phyloP scores from a whole-genome alignment of 2,797 vertebrate genomes.

The Helicolenus hilgendorfi region DNA sequence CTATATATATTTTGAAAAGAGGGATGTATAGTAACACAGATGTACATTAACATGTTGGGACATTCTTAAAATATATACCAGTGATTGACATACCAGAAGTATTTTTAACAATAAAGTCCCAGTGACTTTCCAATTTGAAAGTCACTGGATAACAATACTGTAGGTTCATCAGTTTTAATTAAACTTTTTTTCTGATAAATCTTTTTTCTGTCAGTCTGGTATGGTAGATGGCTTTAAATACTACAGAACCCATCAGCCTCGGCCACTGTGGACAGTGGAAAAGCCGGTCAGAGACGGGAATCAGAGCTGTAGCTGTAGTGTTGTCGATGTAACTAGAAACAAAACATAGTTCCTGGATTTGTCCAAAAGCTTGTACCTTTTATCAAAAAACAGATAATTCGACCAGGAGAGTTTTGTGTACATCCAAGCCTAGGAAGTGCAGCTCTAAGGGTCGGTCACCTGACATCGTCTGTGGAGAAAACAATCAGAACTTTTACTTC shows the following conservation, averaged over 20 bases:
- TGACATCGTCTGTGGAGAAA: background rate
- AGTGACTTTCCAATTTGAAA: background rate
- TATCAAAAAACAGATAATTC: background rate
- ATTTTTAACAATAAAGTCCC: no score
- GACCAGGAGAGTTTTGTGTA: background rate
- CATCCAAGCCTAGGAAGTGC: background rate
- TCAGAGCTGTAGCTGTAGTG: background rate
- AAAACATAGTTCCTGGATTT: background rate
- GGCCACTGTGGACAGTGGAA: rapidly evolving
- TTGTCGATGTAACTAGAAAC: background rate
- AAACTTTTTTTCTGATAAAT: background rate
- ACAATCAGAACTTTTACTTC: background rate
- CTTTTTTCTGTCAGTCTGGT: background rate
- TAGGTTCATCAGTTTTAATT: background rate
- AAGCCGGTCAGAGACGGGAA: background rate
- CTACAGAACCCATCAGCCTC: background rate
- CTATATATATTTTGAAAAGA: background rate
- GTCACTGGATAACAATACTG: background rate
- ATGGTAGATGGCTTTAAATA: background rate
- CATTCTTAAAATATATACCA: no score
- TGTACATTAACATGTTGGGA: background rate
- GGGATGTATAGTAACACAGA: background rate
- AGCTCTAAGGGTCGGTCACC: background rate
- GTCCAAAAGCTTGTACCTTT: background rate
- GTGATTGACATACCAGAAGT: no score